Percentiles rank a stretch among this genome's conserved stretches.
Evolutionary conservation across 2,888 invertebrate genomes (phyloP).

Genomic region (Anagyrus pseudococci): DNA sequence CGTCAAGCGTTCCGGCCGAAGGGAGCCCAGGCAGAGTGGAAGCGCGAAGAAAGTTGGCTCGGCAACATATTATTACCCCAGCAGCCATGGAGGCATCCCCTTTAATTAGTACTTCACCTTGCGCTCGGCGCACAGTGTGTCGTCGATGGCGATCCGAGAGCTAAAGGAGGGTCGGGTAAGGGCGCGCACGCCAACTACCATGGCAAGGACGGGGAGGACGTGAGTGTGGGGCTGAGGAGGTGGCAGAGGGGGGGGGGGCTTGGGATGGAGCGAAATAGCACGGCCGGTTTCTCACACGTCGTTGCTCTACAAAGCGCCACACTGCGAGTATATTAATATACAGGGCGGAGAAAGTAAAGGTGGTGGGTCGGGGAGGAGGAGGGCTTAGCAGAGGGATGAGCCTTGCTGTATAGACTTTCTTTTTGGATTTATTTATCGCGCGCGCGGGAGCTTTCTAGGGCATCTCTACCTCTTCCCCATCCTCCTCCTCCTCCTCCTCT

Average conservation of each 20-base stretch:
- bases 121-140: conserved; percentile 52
- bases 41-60: conserved; percentile 7
- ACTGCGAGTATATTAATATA: conserved; percentile 53
- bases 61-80: conserved; percentile 49
- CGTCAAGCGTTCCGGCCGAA: too few species aligned
- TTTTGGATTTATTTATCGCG: background rate
- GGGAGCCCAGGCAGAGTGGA: too few species aligned
- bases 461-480: background rate
- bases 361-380: background rate
- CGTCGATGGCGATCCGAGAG: conserved; percentile 42
- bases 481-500: background rate
- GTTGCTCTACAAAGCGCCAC: conserved; percentile 57
- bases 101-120: conserved; percentile 58
- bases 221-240: background rate
- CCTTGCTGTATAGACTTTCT: too few species aligned
- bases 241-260: conserved; percentile 34
- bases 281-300: conserved; percentile 53
- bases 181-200: too few species aligned
- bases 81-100: conserved; percentile 54
- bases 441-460: background rate
- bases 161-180: too few species aligned
- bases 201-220: background rate
- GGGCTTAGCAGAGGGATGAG: background rate
- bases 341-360: conserved; percentile 20
- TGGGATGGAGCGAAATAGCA: conserved; percentile 34